Evolutionary conservation across 1,140 invertebrate species (phyloP), one percentile per base, ranked within the genome.

Genomic region (Thaumatotibia leucotreta): DNA sequence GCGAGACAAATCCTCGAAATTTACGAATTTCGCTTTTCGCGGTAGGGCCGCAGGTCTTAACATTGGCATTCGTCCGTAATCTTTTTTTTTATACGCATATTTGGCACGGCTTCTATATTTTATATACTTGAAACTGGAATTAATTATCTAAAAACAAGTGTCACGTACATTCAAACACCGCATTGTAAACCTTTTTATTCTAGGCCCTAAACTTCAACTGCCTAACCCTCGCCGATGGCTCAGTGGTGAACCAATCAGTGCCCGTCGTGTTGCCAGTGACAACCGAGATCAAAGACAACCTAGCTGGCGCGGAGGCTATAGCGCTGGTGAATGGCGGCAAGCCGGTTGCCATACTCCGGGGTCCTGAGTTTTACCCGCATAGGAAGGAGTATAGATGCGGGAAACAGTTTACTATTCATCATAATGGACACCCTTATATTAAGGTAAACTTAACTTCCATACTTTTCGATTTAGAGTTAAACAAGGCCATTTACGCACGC

Each of bases 351-450:
- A 96, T 99, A 68, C 78, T 99, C 10, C 91, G 96, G n/a, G 94
- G 95, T 50, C 97, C 97, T 0, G 98, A 99, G 91, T 98, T 99
- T 91, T 99, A 95, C 91, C 94, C 94, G 33, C 98, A 99, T 81
- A 93, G 98, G 33, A 99, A 99, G 88, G 97, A 99, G 88, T 98
- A 99, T 90, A 92, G 99, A 65, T 96, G 97, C 73, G 93, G 94
- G 2, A 92, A 98, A 45, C 97, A 99, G 92, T 99, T 99, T 91
- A 98, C 98, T 0, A 99, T 97, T 0, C 95, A 94, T 49, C 94
- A 99, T 84, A 91, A 92, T n/a, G 93, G 94, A 63, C 98, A 99
- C 93, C 98, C 98, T 0, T 97, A 98, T 80, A 95, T 99, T 39
- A 97, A 97, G 91, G 95, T 95, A 74, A 62, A 67, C 66, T 58